Evolutionary conservation across 2,888 invertebrate genomes (phyloP).

Genomic region (Microctonus hyperodae): DNA sequence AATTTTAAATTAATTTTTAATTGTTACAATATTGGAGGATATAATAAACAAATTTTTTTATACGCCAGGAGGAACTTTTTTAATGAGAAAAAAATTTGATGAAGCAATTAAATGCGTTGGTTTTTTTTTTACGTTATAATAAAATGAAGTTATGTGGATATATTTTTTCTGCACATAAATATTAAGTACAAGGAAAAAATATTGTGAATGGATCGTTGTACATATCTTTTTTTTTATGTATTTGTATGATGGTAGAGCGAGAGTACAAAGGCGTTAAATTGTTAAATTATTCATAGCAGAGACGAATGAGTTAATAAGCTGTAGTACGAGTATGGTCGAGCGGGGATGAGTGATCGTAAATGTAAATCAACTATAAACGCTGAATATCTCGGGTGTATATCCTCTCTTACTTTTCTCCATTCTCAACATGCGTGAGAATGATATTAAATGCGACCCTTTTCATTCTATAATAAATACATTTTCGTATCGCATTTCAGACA

Average conservation of each 20-base stretch:
- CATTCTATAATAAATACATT: background rate
- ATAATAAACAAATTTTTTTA: too few species aligned
- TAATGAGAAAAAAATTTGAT: too few species aligned
- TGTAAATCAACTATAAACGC: slow-evolving; percentile 48
- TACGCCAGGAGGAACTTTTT: too few species aligned
- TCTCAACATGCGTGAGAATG: background rate
- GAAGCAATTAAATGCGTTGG: too few species aligned
- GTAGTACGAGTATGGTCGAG: slow-evolving; percentile 40
- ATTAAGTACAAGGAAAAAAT: too few species aligned
- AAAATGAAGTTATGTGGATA: too few species aligned
- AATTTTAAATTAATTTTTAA: too few species aligned
- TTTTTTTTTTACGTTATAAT: too few species aligned
- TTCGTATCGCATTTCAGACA: background rate
- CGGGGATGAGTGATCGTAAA: slow-evolving; percentile 53
- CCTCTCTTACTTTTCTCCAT: slow-evolving; percentile 11
- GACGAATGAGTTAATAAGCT: slow-evolving; percentile 55
- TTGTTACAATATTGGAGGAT: too few species aligned
- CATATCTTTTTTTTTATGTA: background rate
- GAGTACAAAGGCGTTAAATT: slow-evolving; percentile 40
- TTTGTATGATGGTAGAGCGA: background rate
- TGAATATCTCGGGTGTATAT: slow-evolving; percentile 24
- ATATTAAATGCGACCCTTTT: background rate
- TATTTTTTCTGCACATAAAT: too few species aligned
- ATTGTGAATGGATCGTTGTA: background rate
- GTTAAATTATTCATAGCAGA: slow-evolving; percentile 53